phyloP scores from a whole-genome alignment of 2,888 invertebrate species.

The Teleogryllus oceanicus region DNA sequence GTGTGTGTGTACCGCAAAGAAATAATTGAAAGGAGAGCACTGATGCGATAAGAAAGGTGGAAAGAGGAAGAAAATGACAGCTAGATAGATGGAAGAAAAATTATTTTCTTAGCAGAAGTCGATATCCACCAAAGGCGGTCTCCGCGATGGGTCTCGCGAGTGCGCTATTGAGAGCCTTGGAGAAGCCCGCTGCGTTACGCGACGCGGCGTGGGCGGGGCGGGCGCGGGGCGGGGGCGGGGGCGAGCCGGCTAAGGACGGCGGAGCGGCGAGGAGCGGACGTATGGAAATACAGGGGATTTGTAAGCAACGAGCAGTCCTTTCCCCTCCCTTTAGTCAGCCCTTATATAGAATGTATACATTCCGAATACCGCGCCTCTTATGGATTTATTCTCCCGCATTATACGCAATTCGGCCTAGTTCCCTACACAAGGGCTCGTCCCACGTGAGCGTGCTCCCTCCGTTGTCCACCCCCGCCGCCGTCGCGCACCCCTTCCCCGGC shows the following conservation, averaged over 20 bases:
- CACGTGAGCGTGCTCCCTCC: not conserved
- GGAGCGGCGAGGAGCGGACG: not conserved
- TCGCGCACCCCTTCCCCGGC: not conserved
- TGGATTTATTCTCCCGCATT: not conserved
- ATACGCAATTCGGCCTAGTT: constrained; percentile 18
- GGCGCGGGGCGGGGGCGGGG: too few species aligned
- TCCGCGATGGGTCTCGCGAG: too few species aligned
- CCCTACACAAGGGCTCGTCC: not conserved
- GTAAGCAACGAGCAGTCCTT: constrained; percentile 11
- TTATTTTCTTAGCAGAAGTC: constrained; percentile 12
- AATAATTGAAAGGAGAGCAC: constrained; percentile 18
- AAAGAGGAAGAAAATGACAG: not conserved
- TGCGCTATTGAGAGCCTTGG: too few species aligned
- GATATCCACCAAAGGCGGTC: not conserved
- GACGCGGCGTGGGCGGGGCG: too few species aligned
- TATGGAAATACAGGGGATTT: not conserved
- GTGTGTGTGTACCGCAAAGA: not conserved
- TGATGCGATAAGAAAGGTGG: not conserved
- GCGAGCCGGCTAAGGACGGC: not conserved
- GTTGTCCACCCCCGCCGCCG: not conserved
- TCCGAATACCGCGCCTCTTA: constrained; percentile 9
- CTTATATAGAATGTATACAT: constrained; percentile 18
- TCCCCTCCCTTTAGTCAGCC: constrained; percentile 4
- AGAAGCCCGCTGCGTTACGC: too few species aligned
- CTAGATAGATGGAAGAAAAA: constrained; percentile 6